A percentile compares a stretch with the other conserved stretches of the same genome.
Evolutionary conservation across 1,140 invertebrate genomes (phyloP).

Genomic region (Mercenaria mercenaria): DNA sequence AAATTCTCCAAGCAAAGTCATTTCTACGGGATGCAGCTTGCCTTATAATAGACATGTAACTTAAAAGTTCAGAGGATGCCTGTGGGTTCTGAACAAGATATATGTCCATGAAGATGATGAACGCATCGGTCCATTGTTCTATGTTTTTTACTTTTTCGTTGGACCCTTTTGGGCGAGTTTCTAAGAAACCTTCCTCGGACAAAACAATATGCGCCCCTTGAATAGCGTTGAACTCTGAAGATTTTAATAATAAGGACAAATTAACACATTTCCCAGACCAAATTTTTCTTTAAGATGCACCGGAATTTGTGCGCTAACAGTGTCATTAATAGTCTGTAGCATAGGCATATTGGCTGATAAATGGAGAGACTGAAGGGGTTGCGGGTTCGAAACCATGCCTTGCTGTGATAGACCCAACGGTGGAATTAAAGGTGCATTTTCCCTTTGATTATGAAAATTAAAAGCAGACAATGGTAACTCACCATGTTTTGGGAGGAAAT

Average conservation of each 20-base stretch:
- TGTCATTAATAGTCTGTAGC: too few species aligned
- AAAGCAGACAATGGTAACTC: neutral
- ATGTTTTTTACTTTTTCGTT: neutral
- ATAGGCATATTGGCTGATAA: too few species aligned
- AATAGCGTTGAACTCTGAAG: too few species aligned
- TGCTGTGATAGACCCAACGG: too few species aligned
- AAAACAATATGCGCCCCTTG: neutral
- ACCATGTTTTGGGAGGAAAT: neutral
- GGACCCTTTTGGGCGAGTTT: neutral
- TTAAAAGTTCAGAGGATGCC: neutral
- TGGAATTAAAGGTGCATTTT: too few species aligned
- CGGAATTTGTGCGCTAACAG: too few species aligned
- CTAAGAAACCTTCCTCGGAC: neutral
- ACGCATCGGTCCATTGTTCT: slow-evolving; percentile 2
- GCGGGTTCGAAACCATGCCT: too few species aligned
- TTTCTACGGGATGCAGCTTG: neutral
- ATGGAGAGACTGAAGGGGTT: too few species aligned
- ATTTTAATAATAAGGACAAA: too few species aligned
- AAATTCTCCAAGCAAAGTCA: neutral
- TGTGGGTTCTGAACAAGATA: neutral
- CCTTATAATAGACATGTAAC: neutral
- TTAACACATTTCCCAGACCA: too few species aligned
- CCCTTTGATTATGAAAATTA: neutral
- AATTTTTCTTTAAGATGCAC: too few species aligned
- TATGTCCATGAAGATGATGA: neutral